phyloP scores from a whole-genome alignment of 1,140 invertebrate genomes.

The Macrocentrus cingulum region DNA sequence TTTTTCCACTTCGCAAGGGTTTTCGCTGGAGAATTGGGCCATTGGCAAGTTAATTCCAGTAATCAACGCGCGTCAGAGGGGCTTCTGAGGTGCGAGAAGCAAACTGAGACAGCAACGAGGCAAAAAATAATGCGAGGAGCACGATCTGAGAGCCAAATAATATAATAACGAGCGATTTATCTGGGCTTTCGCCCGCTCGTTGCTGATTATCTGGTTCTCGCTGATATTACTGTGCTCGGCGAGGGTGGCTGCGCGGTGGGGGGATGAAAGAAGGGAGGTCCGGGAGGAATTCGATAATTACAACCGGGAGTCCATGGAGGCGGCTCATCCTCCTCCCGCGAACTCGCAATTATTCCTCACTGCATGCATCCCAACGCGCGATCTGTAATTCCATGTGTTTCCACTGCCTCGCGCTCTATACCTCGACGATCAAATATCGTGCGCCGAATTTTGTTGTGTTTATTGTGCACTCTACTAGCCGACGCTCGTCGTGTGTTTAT shows the following conservation, averaged over 20 bases:
- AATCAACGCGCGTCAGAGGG: slow-evolving; percentile 55
- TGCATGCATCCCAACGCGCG: slow-evolving; percentile 28
- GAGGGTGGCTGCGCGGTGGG: neutral
- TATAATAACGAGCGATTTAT: slow-evolving; percentile 4
- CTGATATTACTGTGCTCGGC: too few relatives aligned
- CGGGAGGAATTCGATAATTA: slow-evolving; percentile 56
- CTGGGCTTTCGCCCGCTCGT: slow-evolving; percentile 8
- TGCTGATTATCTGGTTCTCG: slow-evolving; percentile 9
- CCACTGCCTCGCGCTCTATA: neutral
- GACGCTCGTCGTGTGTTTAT: neutral
- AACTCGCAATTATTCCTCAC: slow-evolving; percentile 57
- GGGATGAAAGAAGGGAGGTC: slow-evolving; percentile 27
- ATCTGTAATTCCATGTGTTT: slow-evolving; percentile 45
- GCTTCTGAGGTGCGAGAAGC: slow-evolving; percentile 48
- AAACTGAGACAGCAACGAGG: slow-evolving; percentile 5
- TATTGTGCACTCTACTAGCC: neutral
- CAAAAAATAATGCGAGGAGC: neutral
- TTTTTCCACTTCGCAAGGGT: too few relatives aligned
- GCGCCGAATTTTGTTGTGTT: neutral
- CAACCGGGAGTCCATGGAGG: slow-evolving; percentile 58
- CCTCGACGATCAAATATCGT: neutral
- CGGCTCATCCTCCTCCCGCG: slow-evolving; percentile 54
- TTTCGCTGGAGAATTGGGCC: too few relatives aligned
- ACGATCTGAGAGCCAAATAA: slow-evolving; percentile 7
- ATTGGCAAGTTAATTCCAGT: slow-evolving; percentile 51